Base-by-base conservation (phyloP, 1,140 invertebrate genomes). In the Drosophila parvula region DNA sequence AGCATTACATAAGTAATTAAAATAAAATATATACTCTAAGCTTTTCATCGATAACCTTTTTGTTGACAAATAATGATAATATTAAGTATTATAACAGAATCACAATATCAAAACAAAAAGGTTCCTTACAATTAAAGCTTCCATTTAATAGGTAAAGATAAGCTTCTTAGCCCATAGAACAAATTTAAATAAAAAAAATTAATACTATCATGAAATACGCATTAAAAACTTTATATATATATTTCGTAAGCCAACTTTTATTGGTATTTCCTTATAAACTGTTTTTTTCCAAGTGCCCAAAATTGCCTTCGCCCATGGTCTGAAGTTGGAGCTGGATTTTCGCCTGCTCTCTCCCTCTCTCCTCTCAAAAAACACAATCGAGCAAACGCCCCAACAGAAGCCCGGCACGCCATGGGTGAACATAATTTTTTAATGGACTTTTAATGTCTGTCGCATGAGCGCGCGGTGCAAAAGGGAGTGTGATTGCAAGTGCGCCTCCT, bases 351-450 rank as follows among this genome's bases (percentile, higher is more conserved):
- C 59, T 47, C 47, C 67, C 56, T 62, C 48, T 51, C 48, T 12
- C 16, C 32, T 53, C 32, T 55, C 18, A 8, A 38, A 38, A 53
- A 32, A 48, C 38, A 64, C 41, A 55, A 30, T 68, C 63, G 32
- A 53, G 50, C 18, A 73, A 74, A 78, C 74, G 47, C 74, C 76
- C 69, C 73, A 85, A 85, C 81, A 78, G 82, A 62, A 81, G 79
- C 64, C 40, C 51, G 40, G 41, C 74, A 69, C 64, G 64, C 77
- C 63, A 70, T 58, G 62, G 67, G 67, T 56, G 63, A 85, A 85
- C 79, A 86, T 84, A 71, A 89, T 79, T 88, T 86, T 86, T 88
- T 85, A 86, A 86, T 86, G 83, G 83, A 86, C 83, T 86, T 86
- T 86, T 86, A 86, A 86, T 86, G 83, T 86, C 81, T 82, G 76